A percentile compares a stretch with the other conserved stretches of the same genome.
These are phyloP conservation scores for Cirrhinus molitorella DNA, from an alignment of 2,797 vertebrate genomes.

Conservation along the genomic window DNA sequence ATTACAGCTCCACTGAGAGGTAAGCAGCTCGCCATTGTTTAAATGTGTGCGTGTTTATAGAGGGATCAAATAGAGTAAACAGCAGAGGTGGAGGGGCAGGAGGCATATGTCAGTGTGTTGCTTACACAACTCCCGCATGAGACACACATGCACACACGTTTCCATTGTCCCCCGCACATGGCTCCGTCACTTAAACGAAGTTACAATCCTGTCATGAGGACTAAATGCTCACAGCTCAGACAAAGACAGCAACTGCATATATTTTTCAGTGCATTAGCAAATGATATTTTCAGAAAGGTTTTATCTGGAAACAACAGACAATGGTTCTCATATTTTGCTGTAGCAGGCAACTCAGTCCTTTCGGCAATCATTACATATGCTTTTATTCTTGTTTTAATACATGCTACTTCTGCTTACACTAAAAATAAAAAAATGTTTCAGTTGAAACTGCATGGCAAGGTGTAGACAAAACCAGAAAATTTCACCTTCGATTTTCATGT, in stretches of 20 bases:
- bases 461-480: neutral
- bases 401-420: neutral
- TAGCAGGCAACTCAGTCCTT: neutral
- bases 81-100: slow-evolving; percentile 39
- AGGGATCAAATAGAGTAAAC: slow-evolving; percentile 41
- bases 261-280: neutral
- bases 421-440: neutral
- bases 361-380: neutral
- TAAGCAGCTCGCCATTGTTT: slow-evolving; percentile 3
- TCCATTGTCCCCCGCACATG: slow-evolving; percentile 3
- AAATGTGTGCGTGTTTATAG: slow-evolving; percentile 37
- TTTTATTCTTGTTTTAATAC: slow-evolving; percentile 12
- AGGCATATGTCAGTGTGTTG: slow-evolving; percentile 31
- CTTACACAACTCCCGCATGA: slow-evolving; percentile 21
- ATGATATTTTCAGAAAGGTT: neutral
- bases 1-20: slow-evolving; percentile 26
- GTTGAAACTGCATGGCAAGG: neutral
- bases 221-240: slow-evolving; percentile 18
- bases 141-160: neutral
- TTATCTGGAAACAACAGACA: neutral
- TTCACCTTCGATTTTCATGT: neutral
- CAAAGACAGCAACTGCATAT: slow-evolving; percentile 20
- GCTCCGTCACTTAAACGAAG: slow-evolving; percentile 7
- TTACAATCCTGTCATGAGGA: slow-evolving; percentile 3
- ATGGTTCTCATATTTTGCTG: neutral